These are phyloP conservation scores for Sapayoa aenigma DNA, from an alignment of 2,113 vertebrate genomes.

Conservation along the genomic window DNA sequence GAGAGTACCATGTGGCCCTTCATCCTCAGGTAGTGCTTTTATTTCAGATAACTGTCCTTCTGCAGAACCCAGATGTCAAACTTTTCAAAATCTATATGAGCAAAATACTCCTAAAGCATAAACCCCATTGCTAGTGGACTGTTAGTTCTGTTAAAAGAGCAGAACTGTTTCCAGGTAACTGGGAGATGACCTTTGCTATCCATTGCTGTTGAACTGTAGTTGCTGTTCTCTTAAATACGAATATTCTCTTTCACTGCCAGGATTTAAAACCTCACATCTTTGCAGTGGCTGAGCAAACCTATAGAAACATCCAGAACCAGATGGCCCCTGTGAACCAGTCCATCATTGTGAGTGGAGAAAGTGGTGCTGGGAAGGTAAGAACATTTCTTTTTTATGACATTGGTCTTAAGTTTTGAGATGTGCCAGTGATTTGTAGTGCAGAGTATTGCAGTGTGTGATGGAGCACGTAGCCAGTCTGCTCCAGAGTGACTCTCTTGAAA, in stretches of 20 bases:
- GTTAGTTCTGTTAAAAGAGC: not conserved
- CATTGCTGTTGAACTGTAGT: not conserved
- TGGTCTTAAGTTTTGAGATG: not conserved
- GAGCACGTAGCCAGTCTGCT: not conserved
- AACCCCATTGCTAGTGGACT: not conserved
- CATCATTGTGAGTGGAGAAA: conserved; percentile 95
- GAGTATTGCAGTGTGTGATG: not conserved
- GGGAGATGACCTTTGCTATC: not conserved
- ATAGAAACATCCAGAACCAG: conserved; percentile 88
- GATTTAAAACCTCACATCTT: conserved; percentile 93
- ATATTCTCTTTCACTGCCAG: conserved; percentile 67
- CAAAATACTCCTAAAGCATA: not conserved
- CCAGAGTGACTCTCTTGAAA: not conserved
- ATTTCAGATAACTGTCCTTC: not conserved
- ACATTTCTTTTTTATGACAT: not conserved
- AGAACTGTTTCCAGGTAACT: not conserved
- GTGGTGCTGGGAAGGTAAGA: conserved; percentile 94
- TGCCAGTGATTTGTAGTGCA: not conserved
- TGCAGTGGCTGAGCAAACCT: conserved; percentile 90
- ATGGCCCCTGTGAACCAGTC: conserved; percentile 88
- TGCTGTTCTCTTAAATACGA: not conserved
- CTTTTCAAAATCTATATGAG: not conserved
- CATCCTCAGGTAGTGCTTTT: conserved; percentile 83
- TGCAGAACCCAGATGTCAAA: not conserved
- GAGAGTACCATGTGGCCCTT: conserved; percentile 83